Evolutionary conservation across 2,797 vertebrate genomes (phyloP).

Genomic region (Macroramphosus scolopax): DNA sequence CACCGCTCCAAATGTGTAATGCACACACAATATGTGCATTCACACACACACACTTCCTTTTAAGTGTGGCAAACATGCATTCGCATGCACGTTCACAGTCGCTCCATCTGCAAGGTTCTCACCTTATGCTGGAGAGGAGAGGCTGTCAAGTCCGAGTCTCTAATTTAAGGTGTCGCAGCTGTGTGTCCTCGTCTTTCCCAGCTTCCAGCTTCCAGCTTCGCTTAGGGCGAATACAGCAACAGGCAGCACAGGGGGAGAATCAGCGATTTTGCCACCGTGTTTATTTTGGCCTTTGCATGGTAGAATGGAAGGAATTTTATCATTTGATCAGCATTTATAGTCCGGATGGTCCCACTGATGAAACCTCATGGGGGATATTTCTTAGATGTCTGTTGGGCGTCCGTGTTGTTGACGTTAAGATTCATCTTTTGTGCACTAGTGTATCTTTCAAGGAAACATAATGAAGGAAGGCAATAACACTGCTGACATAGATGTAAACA

Average conservation of each 20-base stretch:
- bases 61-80: background rate
- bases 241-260: constrained; percentile 54
- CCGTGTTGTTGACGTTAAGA: background rate
- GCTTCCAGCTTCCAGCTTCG: constrained; percentile 45
- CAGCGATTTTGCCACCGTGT: constrained; percentile 38
- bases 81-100: background rate
- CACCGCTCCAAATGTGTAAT: constrained; percentile 6
- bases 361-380: constrained; percentile 24
- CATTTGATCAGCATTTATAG: constrained; percentile 45
- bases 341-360: constrained; percentile 25
- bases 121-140: constrained; percentile 10
- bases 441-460: no score
- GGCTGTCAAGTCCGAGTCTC: constrained; percentile 21
- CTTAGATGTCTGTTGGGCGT: constrained; percentile 13
- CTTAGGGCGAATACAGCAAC: constrained; percentile 63
- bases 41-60: background rate
- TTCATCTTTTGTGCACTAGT: no score
- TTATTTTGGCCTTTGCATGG: constrained; percentile 44
- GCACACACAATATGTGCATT: background rate
- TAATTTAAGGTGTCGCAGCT: constrained; percentile 63
- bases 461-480: no score
- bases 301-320: constrained; percentile 47
- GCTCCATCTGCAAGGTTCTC: constrained; percentile 11
- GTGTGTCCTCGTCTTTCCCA: constrained; percentile 58
- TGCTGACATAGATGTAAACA: no score